Conservation (phyloP, 2,113 vertebrate species). For the Ameiurus melas region DNA sequence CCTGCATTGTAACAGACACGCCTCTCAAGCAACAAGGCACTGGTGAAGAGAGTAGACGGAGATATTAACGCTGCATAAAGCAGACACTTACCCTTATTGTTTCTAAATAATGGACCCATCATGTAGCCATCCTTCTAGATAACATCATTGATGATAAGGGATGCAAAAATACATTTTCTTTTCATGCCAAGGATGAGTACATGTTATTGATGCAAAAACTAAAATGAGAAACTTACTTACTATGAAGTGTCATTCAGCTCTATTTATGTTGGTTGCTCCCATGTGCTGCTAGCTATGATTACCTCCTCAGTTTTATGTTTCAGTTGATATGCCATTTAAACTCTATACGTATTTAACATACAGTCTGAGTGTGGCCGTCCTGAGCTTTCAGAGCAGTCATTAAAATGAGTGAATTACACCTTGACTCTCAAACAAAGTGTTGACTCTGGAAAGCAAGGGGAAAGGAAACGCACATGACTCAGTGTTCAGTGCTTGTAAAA, state of each 20-base stretch:
- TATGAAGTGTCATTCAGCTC: not conserved
- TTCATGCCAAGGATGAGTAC: not conserved
- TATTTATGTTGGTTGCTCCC: not conserved
- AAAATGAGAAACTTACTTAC: not conserved
- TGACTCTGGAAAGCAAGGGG: not conserved
- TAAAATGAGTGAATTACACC: not conserved
- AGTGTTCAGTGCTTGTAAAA: not conserved
- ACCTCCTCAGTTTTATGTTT: not conserved
- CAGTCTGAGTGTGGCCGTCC: not conserved
- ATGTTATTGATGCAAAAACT: not conserved
- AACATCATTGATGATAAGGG: not conserved
- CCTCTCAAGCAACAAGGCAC: not conserved
- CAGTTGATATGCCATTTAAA: not conserved
- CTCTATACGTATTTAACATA: not conserved
- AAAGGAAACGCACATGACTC: not conserved
- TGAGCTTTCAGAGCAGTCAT: not conserved
- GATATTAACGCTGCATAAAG: not conserved
- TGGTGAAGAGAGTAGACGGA: not conserved
- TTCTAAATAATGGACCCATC: not conserved
- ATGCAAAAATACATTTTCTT: not conserved
- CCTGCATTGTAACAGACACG: not conserved
- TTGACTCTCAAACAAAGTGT: not conserved
- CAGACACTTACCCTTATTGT: not conserved
- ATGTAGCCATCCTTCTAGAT: not conserved
- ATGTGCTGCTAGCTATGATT: not conserved